These are phyloP conservation scores for Sebastes trivittatus DNA, from an alignment of 2,797 vertebrate genomes.

Conservation along the genomic window DNA sequence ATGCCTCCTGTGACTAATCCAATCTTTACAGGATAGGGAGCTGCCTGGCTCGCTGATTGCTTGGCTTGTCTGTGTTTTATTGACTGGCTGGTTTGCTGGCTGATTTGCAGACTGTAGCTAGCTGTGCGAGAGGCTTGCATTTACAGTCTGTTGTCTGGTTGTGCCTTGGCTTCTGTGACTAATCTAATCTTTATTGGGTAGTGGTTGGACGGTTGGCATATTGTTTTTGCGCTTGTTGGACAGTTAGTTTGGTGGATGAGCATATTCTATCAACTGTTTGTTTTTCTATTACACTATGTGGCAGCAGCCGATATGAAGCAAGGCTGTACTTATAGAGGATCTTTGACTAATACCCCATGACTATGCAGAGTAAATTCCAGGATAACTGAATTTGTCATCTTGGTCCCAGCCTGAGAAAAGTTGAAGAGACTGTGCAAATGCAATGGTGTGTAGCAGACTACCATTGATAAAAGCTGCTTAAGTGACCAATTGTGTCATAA, in stretches of 20 bases:
- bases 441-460: neutral
- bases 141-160: neutral
- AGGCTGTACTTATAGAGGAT: neutral
- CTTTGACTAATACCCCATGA: neutral
- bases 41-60: conserved; percentile 22
- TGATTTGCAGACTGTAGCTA: conserved; percentile 20
- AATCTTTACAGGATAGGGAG: conserved; percentile 17
- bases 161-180: conserved; percentile 6
- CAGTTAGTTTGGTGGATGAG: neutral
- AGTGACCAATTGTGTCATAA: neutral
- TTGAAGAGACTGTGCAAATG: neutral
- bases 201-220: neutral
- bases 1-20: conserved; percentile 42
- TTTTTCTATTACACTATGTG: neutral
- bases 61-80: conserved; percentile 29
- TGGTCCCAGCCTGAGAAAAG: neutral
- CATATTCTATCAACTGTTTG: neutral
- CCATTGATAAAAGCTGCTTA: neutral
- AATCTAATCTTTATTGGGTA: conserved; percentile 16
- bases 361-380: neutral
- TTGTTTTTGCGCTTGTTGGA: conserved; percentile 18
- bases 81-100: conserved; percentile 35
- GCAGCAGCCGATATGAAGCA: neutral
- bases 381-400: neutral
- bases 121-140: neutral